A percentile compares a stretch with the other conserved stretches of the same genome.
Evolutionary conservation across 2,113 vertebrate genomes (phyloP).

Genomic region (Chroicocephalus ridibundus): DNA sequence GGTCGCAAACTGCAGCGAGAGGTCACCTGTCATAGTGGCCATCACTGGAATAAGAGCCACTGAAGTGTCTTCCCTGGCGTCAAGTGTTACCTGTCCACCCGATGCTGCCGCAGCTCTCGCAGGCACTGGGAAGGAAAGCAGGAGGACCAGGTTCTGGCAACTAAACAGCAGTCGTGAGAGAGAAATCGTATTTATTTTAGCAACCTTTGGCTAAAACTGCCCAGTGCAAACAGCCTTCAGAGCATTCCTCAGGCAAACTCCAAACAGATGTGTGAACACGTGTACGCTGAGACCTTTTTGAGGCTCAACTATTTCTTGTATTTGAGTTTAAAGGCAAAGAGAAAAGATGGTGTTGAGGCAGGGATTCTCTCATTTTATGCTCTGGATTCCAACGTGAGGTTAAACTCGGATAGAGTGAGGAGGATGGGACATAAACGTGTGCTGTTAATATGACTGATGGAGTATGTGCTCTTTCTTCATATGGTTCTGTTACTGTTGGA

Average conservation of each 20-base stretch:
- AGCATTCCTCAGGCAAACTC: background rate
- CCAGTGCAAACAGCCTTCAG: background rate
- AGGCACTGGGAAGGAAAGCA: background rate
- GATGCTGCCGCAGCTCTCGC: fast-evolving
- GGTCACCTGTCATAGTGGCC: fast-evolving
- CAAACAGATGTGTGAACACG: background rate
- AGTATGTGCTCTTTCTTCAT: background rate
- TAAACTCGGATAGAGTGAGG: background rate
- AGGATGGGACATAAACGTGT: fast-evolving
- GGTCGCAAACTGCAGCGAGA: background rate
- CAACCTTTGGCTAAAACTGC: background rate
- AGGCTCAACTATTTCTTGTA: background rate
- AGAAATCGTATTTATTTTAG: fast-evolving
- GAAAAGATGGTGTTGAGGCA: background rate
- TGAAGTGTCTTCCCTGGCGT: background rate
- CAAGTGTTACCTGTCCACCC: background rate
- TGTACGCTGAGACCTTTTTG: fast-evolving
- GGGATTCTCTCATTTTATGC: background rate
- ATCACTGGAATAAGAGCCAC: background rate
- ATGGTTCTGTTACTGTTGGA: background rate
- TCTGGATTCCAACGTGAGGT: background rate
- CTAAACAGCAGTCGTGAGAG: background rate
- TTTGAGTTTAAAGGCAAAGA: background rate
- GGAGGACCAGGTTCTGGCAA: background rate
- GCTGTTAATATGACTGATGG: background rate